Evolutionary conservation across 2,888 invertebrate species (phyloP), one percentile per base, ranked within the genome.

Genomic region (Sinhomidia bicolor): DNA sequence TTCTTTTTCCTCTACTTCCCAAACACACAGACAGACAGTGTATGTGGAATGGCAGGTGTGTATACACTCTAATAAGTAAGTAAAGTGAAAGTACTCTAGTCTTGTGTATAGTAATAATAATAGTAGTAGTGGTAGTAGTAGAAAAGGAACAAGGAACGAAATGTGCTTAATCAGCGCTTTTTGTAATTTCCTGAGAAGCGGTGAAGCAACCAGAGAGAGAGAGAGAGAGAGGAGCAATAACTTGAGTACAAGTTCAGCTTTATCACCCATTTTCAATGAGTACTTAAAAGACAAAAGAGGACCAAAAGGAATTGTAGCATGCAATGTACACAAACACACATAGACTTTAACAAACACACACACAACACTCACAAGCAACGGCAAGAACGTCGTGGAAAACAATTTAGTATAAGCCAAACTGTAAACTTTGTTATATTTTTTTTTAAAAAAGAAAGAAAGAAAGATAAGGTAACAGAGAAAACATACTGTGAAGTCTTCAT

Each of bases 201-300:
- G n/a, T 1, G 4, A 57, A 78, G 57, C 20, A 54, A 20, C 78
- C 29, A 14, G 26, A 47, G 54, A 14, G 41, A 41, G 41, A 36
- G 10, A 47, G 26, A 47, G 54, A 14, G 41, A 41, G 41, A 68
- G 23, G 41, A 68, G 78, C 3, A 54, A 78, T 78, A 57, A 57
- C 29, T 57, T 54, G 78, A 78, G 36, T 78, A 78, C 62, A 41
- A 62, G 80, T 80, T 62, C 41, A 80, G 60, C 62, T 80, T 62
- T 62, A 80, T 80, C 80, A 32, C 80, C 80, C 80, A 60, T 62
- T 44, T 60, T 80, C 80, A 80, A 80, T 80, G 80, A 26, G 44
- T 26, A 80, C 62, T 80, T 80, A 57, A 57, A 78, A 54, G 57
- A 78, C 78, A 78, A 78, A 57, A 78, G 78, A 78, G 54, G 54